phyloP scores from a whole-genome alignment of 2,888 invertebrate species.

The Synergus itoensis region DNA sequence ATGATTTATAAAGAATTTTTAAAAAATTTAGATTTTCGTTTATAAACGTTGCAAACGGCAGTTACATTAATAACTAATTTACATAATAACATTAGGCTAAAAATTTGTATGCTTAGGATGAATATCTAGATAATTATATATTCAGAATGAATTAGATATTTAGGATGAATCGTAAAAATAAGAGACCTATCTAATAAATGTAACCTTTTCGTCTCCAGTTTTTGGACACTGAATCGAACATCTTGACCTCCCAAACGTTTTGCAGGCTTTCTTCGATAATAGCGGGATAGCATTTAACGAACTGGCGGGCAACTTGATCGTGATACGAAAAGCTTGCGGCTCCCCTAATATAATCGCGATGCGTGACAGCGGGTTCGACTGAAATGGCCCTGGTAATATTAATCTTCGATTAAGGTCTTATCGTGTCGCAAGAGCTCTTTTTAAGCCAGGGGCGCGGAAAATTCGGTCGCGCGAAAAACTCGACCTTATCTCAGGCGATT shows the following conservation, averaged over 20 bases:
- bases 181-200: neutral
- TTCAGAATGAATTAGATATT: no score
- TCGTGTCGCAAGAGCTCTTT: slow-evolving; percentile 57
- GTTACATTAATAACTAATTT: no score
- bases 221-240: neutral
- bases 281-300: slow-evolving; percentile 2
- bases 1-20: no score
- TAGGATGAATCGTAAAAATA: no score
- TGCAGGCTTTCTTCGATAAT: neutral
- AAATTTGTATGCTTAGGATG: no score
- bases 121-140: no score
- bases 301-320: slow-evolving; percentile 45
- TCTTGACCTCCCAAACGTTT: neutral
- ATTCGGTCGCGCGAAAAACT: slow-evolving; percentile 64
- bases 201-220: neutral
- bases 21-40: no score
- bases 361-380: slow-evolving; percentile 61
- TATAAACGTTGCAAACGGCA: no score
- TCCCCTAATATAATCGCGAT: slow-evolving; percentile 64
- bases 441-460: slow-evolving; percentile 59
- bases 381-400: slow-evolving; percentile 66
- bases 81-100: no score
- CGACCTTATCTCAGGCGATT: slow-evolving; percentile 50
- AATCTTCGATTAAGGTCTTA: slow-evolving; percentile 73
- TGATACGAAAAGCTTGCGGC: slow-evolving; percentile 59